phyloP scores from a whole-genome alignment of 2,113 vertebrate species.

The Anhinga rufa region DNA sequence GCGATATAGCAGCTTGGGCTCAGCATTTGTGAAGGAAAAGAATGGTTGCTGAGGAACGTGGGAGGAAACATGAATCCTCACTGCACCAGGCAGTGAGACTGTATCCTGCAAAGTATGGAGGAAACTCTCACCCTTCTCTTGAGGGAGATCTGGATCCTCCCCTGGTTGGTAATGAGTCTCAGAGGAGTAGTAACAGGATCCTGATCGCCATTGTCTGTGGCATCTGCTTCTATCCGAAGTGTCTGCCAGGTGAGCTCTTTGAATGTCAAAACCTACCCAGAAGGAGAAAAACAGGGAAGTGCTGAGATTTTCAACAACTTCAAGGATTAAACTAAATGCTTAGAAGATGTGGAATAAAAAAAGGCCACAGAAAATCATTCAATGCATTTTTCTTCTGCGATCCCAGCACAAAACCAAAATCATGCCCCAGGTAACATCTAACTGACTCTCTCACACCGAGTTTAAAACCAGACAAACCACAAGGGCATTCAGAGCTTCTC shows the following conservation, averaged over 20 bases:
- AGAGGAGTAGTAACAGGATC: conserved; percentile 88
- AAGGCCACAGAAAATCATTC: neutral
- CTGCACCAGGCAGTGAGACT: neutral
- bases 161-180: conserved; percentile 96
- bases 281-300: neutral
- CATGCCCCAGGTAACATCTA: neutral
- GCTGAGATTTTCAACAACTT: neutral
- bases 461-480: neutral
- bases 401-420: neutral
- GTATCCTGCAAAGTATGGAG: neutral
- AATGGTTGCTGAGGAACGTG: neutral
- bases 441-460: neutral
- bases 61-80: neutral
- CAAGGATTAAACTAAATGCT: neutral
- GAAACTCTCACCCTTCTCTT: conserved; percentile 87
- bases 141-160: conserved; percentile 91
- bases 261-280: conserved; percentile 91
- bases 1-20: neutral
- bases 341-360: neutral
- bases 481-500: neutral
- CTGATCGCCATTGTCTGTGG: conserved; percentile 88
- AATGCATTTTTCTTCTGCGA: neutral
- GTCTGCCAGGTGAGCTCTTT: conserved; percentile 99
- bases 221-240: conserved; percentile 92
- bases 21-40: neutral